phyloP scores from a whole-genome alignment of 2,888 invertebrate species.

The Drosophila dives region DNA sequence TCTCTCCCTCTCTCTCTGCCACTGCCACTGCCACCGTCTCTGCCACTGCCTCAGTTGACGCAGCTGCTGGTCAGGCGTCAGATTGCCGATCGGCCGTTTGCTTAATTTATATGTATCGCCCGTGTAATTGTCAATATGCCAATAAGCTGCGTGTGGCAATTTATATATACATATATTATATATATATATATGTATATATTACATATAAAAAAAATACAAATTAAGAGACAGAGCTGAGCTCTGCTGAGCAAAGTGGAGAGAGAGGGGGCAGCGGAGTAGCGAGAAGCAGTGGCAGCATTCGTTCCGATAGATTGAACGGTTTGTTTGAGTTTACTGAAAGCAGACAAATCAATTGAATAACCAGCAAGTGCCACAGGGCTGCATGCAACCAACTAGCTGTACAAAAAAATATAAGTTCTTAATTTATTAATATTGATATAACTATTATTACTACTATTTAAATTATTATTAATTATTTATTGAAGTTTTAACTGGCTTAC shows the following conservation, averaged over 20 bases:
- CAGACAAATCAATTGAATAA: conserved; percentile 76
- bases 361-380: conserved; percentile 56
- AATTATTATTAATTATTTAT: neutral
- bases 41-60: conserved; percentile 13
- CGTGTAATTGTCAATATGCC: conserved; percentile 82
- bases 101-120: conserved; percentile 80
- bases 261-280: no score
- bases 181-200: conserved; percentile 21
- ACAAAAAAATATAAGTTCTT: neutral
- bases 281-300: conserved; percentile 31
- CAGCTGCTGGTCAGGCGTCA: conserved; percentile 31
- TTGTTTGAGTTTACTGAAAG: conserved; percentile 74
- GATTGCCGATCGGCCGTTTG: conserved; percentile 61
- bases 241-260: neutral
- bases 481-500: neutral
- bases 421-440: neutral
- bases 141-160: conserved; percentile 74
- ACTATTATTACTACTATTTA: neutral
- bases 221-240: conserved; percentile 16
- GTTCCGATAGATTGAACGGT: conserved; percentile 55
- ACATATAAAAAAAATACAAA: conserved; percentile 31
- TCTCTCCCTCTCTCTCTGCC: conserved; percentile 1
- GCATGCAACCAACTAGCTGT: conserved; percentile 20
- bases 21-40: conserved; percentile 6
- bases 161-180: conserved; percentile 18